These are phyloP conservation scores for Phalloptychus januarius DNA, from an alignment of 2,797 vertebrate species.

Conservation along the genomic window DNA sequence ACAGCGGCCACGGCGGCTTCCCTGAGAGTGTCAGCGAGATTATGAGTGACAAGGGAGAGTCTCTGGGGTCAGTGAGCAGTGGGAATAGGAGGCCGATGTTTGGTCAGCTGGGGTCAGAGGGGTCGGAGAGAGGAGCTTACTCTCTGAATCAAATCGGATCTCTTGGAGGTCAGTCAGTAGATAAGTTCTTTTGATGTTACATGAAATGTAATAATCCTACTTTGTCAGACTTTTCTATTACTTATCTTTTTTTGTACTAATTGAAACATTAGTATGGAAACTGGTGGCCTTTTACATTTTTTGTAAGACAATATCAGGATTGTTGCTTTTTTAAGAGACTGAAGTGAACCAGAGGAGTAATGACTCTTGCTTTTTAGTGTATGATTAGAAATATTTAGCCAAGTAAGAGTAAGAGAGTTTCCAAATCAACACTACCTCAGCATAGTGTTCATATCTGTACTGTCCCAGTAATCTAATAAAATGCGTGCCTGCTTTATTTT, in stretches of 20 bases:
- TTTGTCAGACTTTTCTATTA: not conserved
- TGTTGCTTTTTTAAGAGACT: not conserved
- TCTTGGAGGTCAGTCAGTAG: constrained; percentile 41
- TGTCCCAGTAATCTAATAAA: not conserved
- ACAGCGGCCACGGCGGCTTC: constrained; percentile 29
- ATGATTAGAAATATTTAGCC: not conserved
- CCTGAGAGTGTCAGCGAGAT: constrained; percentile 57
- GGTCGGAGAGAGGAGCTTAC: constrained; percentile 27
- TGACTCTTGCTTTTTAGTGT: not conserved
- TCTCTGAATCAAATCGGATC: constrained; percentile 44
- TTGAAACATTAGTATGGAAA: not conserved
- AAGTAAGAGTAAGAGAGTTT: not conserved
- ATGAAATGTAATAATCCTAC: not conserved
- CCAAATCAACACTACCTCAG: not conserved
- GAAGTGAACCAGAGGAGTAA: not conserved
- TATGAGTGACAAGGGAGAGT: constrained; percentile 58
- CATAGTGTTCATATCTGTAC: not conserved
- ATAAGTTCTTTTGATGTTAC: constrained; percentile 48
- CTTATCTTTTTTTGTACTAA: not conserved
- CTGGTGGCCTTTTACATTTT: not conserved
- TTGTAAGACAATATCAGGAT: not conserved
- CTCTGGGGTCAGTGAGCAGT: constrained; percentile 37
- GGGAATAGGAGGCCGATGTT: constrained; percentile 17
- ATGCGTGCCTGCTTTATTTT: not conserved
- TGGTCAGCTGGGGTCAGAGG: constrained; percentile 44